Conservation (phyloP, 2,888 invertebrate species). For the Agrilus cyanescens region DNA sequence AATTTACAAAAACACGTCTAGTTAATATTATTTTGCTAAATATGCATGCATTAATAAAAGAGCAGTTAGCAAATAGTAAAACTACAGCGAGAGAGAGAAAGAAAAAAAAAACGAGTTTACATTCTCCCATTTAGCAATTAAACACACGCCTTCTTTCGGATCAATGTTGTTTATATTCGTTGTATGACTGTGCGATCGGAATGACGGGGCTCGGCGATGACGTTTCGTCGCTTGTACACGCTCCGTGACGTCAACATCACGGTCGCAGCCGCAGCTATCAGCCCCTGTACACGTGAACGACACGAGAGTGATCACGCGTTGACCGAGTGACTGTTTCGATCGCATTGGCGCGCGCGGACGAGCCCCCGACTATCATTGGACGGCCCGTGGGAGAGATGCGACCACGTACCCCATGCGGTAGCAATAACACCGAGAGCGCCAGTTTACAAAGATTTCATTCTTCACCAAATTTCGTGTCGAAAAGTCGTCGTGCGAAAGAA, state of each 20-base stretch:
- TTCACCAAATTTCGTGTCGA: conserved; percentile 7
- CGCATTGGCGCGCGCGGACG: conserved; percentile 53
- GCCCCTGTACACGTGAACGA: conserved; percentile 76
- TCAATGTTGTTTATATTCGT: conserved; percentile 7
- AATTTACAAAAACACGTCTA: too few relatives aligned
- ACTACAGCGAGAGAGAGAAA: too few relatives aligned
- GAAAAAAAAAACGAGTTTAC: too few relatives aligned
- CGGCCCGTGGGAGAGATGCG: conserved; percentile 22
- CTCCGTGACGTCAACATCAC: conserved; percentile 50
- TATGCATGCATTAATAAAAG: too few relatives aligned
- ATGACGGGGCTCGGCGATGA: conserved; percentile 26
- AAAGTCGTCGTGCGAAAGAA: conserved; percentile 8
- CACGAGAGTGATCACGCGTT: conserved; percentile 65
- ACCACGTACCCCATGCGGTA: conserved; percentile 37
- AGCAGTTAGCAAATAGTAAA: too few relatives aligned
- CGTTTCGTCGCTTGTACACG: conserved; percentile 32
- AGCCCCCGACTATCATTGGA: conserved; percentile 60
- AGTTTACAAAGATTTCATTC: conserved; percentile 25
- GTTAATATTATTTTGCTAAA: too few relatives aligned
- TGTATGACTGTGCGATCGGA: conserved; percentile 9
- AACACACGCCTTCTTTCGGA: background rate
- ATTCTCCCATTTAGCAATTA: too few relatives aligned
- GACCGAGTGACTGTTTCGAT: conserved; percentile 52
- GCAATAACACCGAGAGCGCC: conserved; percentile 29
- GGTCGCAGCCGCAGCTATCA: conserved; percentile 51